Evolutionary conservation across 2,888 invertebrate genomes (phyloP), one percentile per base, ranked within the genome.

Genomic region (Microdon myrmicae): DNA sequence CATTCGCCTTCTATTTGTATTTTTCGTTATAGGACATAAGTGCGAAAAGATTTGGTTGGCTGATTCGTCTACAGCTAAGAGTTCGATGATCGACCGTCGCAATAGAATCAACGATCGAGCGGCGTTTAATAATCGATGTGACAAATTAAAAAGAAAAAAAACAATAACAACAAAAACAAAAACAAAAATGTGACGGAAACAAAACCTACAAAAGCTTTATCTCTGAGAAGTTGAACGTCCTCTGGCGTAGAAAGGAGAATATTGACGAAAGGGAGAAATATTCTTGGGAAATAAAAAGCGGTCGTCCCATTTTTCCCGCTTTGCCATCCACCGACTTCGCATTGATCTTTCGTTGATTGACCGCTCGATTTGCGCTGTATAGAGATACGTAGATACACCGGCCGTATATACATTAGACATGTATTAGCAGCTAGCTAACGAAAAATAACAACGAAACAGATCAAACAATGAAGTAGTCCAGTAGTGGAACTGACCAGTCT

Each of bases 261-360:
- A 34, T 45, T 12, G 20, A 20, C 51, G 43, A 39, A 55, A 55
- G 23, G 32, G 45, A 34, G 29, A 54, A 35, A 47, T 47, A 55
- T 55, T 55, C 55, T 47, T 35, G 19, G 35, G 55, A 55, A 45
- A 55, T 34, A 47, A 55, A 55, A 45, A 54, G 39, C 55, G 28
- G 55, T 47, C 12, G 13, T 20, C 9, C 37, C 37, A 10, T 9
- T 9, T 17, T 3, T n/a, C n/a, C 20, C 41, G 12, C 43, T 9
- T 5, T 8, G 4, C 9, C 3, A 17, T 28, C 32, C 16, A 6
- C 16, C 28, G 16, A 29, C 47, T 28, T 43, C 32, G 38, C 51
- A 58, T 58, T 49, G 49, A 43, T 58, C 58, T 49, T 38, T 51
- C 29, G 49, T 43, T 44, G 58, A 58, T 49, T 44, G 58, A 58